Evolutionary conservation across 2,888 invertebrate species (phyloP).

Genomic region (Trilocha varians): DNA sequence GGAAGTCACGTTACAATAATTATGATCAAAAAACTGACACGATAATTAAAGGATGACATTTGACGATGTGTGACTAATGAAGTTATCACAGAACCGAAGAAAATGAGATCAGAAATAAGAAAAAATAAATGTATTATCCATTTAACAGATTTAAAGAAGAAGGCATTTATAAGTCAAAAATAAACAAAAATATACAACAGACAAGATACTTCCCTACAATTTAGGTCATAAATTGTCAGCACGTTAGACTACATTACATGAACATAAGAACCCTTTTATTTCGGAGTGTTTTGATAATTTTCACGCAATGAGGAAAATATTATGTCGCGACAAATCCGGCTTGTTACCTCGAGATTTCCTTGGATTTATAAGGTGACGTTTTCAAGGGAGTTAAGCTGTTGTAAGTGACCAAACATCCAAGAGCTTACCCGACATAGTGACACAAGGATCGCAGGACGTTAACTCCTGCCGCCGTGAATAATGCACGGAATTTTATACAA

Average conservation of each 20-base stretch:
- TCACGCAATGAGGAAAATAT: conserved; percentile 2
- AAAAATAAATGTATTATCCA: too few species aligned
- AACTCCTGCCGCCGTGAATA: too few species aligned
- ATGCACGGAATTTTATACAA: too few species aligned
- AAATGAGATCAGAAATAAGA: too few species aligned
- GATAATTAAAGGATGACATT: too few species aligned
- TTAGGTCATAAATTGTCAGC: not conserved
- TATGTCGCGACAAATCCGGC: conserved; percentile 1
- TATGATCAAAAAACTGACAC: too few species aligned
- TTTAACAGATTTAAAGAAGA: too few species aligned
- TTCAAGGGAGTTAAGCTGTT: not conserved
- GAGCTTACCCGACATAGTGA: not conserved
- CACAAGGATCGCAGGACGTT: not conserved
- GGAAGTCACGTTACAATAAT: too few species aligned
- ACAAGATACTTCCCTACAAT: not conserved
- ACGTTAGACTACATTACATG: not conserved
- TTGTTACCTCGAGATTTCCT: conserved; percentile 2
- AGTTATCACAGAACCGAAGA: too few species aligned
- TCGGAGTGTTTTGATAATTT: not conserved
- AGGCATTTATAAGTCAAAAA: too few species aligned
- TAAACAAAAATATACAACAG: too few species aligned
- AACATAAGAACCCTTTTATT: not conserved
- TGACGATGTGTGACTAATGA: too few species aligned
- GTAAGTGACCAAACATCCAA: conserved; percentile 3
- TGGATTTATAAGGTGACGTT: conserved; percentile 5